Percentiles rank a stretch among this genome's conserved stretches.
These are phyloP conservation scores for Sylvilagus bachmani DNA, from an alignment of 2,113 vertebrate genomes.

Conservation along the genomic window DNA sequence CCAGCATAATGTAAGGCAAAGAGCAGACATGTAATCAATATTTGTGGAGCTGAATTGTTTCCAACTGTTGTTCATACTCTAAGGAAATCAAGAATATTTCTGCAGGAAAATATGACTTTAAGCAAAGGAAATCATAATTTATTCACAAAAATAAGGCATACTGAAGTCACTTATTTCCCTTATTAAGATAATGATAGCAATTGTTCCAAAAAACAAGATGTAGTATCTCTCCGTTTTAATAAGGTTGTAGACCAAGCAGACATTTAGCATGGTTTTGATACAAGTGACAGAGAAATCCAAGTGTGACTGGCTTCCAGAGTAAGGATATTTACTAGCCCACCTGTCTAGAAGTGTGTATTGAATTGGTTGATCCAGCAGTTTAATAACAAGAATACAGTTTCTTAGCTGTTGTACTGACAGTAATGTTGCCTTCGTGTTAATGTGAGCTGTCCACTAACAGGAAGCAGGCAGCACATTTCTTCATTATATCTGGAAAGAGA, in stretches of 20 bases:
- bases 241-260: constrained; percentile 28
- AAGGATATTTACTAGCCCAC: background rate
- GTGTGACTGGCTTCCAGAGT: background rate
- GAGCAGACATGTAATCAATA: constrained; percentile 12
- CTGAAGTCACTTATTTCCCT: background rate
- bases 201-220: background rate
- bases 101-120: constrained; percentile 56
- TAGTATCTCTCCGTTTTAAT: background rate
- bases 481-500: constrained; percentile 5
- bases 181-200: constrained; percentile 17
- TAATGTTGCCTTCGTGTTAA: background rate
- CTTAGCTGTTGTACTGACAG: constrained; percentile 8
- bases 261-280: background rate
- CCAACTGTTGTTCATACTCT: constrained; percentile 21
- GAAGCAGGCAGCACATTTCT: background rate
- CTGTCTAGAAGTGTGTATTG: background rate
- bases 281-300: constrained; percentile 17
- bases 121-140: background rate
- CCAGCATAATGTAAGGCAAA: background rate
- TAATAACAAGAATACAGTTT: background rate
- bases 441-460: background rate
- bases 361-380: background rate
- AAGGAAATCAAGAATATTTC: constrained; percentile 43
- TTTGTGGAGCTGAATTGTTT: constrained; percentile 2
- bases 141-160: constrained; percentile 24